phyloP scores from a whole-genome alignment of 2,797 vertebrate genomes.

The Sarcoramphus papa region DNA sequence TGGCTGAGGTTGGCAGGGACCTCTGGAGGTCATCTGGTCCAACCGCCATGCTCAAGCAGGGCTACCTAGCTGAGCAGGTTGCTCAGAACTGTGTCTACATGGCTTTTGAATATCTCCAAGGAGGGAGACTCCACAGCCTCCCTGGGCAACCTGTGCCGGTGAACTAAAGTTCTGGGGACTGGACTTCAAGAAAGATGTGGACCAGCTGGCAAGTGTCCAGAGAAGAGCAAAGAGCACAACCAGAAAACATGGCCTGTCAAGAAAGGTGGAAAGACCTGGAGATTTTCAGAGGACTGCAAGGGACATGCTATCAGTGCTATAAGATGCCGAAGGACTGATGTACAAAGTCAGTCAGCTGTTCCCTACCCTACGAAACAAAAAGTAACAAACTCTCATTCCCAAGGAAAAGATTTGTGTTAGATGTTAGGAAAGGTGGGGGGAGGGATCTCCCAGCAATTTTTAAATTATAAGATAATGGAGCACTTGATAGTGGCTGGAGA shows the following conservation, averaged over 20 bases:
- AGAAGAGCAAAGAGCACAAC: neutral
- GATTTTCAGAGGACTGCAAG: neutral
- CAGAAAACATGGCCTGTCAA: neutral
- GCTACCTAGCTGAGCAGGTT: neutral
- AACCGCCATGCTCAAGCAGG: rapidly evolving
- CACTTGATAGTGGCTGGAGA: neutral
- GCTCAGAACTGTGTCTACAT: neutral
- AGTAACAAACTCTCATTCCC: neutral
- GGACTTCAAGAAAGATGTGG: neutral
- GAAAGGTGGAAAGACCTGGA: neutral
- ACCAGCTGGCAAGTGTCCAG: neutral
- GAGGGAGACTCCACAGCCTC: neutral
- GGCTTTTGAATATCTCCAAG: neutral
- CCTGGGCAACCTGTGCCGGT: neutral
- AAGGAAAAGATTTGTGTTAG: neutral
- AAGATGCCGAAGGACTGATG: neutral
- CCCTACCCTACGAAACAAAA: neutral
- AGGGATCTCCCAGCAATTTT: neutral
- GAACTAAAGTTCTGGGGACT: neutral
- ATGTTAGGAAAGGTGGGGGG: neutral
- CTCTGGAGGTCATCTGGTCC: neutral
- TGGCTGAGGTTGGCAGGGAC: neutral
- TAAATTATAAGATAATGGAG: neutral
- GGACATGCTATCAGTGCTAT: neutral
- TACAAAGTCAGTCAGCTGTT: neutral